Conservation (phyloP, 2,888 invertebrate species). For the Pyrochroa serraticornis region DNA sequence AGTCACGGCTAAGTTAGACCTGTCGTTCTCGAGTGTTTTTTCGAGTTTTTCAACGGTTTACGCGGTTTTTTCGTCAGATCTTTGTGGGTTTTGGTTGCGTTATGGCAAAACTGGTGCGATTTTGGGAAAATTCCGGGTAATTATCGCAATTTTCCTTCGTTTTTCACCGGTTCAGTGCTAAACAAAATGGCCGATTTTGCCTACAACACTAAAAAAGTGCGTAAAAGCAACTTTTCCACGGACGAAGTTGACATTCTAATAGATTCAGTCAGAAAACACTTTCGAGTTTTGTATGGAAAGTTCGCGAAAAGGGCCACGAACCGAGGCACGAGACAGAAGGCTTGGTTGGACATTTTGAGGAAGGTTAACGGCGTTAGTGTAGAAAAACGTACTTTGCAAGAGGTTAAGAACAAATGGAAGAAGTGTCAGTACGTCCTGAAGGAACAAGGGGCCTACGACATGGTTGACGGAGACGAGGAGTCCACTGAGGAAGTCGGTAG, state of each 20-base stretch:
- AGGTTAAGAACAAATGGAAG: constrained; percentile 52
- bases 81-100: background rate
- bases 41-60: background rate
- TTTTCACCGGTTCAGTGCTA: constrained; percentile 18
- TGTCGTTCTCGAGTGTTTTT: background rate
- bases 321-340: constrained; percentile 41
- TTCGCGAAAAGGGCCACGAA: constrained; percentile 41
- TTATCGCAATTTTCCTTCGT: background rate
- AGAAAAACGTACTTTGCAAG: constrained; percentile 46
- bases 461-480: constrained; percentile 24
- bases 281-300: constrained; percentile 44
- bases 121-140: background rate
- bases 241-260: constrained; percentile 46
- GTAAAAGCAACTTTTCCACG: constrained; percentile 49
- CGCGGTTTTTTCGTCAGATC: background rate
- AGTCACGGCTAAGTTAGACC: constrained; percentile 15
- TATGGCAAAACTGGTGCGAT: background rate
- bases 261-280: constrained; percentile 39
- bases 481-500: constrained; percentile 37
- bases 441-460: constrained; percentile 5
- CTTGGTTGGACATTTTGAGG: constrained; percentile 46
- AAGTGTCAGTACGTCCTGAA: constrained; percentile 43
- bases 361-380: constrained; percentile 46
- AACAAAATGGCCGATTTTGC: constrained; percentile 27
- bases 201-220: constrained; percentile 31